Evolutionary conservation across 2,888 invertebrate species (phyloP), one percentile per base, ranked within the genome.

Genomic region (Beris morrisii): DNA sequence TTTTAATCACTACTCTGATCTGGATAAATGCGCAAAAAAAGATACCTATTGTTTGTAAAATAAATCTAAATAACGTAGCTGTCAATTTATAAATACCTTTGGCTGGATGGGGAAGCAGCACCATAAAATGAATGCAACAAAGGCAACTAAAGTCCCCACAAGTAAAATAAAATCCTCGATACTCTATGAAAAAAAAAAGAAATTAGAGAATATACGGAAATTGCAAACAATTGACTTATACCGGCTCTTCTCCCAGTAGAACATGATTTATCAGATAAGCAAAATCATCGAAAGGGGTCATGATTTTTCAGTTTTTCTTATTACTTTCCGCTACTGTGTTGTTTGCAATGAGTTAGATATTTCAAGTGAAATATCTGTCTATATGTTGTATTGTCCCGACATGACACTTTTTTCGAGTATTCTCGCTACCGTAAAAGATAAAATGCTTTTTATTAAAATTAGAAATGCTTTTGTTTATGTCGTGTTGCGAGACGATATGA

Each of bases 111-210:
- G 86, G 76, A 86, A 86, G 75, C 86, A 86, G 75, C 86, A 86
- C 86, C 86, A 86, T 32, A 86, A 76, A 67, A 86, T 82, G 74
- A 86, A 86, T 31, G 86, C 86, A 68, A 86, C 82, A 74, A 86
- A 86, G 56, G 86, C 86, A 67, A 86, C 86, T 71, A 86, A 73
- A 38, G 86, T 86, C 38, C 86, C 86, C 71, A 86, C 81, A 52
- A 86, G 78, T 58, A 86, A 76, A 70, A 86, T 86, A 71, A 86
- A 85, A 75, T 86, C 86, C 78, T 86, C 86, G 61, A 86, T 83
- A 13, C 85, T 84, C 86, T 86, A 74, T 38, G 76, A 72, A 74
- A 32, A 32, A 9, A 48, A 7, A 15, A 6, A 1, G 2, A 15
- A 22, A 38, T 46, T 32, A 9, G 9, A 22, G 50, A 46, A 50